Percentiles rank a stretch among this genome's conserved stretches.
Conservation (phyloP, 2,113 vertebrate species). For the Cacatua alba region DNA sequence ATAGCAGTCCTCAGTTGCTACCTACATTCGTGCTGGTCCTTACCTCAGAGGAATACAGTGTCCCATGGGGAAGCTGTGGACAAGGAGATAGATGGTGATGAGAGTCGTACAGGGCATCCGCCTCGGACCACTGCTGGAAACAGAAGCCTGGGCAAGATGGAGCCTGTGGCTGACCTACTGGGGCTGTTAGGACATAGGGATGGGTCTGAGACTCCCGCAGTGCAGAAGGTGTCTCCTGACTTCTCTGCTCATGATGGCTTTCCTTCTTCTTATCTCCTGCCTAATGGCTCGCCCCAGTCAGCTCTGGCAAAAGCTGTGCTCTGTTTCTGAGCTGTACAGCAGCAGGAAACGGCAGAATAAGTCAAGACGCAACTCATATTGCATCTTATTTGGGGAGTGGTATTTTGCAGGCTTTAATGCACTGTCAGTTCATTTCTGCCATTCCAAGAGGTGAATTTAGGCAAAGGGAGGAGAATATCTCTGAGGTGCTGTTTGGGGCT, state of each 20-base stretch:
- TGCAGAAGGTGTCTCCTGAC: neutral
- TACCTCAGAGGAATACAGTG: neutral
- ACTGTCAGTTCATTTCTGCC: neutral
- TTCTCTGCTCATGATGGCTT: neutral
- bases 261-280: neutral
- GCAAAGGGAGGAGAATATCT: neutral
- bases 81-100: neutral
- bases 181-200: neutral
- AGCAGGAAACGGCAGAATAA: neutral
- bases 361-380: neutral
- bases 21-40: neutral
- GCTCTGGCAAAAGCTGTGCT: neutral
- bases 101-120: fast-evolving
- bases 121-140: neutral
- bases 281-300: neutral
- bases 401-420: neutral
- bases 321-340: neutral
- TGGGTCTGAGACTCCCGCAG: neutral
- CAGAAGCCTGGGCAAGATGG: neutral
- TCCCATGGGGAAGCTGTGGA: neutral
- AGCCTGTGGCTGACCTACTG: neutral
- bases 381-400: neutral
- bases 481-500: neutral
- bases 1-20: neutral
- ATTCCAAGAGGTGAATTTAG: neutral